Conservation (phyloP, 2,113 vertebrate species). For the Clarias magur region DNA sequence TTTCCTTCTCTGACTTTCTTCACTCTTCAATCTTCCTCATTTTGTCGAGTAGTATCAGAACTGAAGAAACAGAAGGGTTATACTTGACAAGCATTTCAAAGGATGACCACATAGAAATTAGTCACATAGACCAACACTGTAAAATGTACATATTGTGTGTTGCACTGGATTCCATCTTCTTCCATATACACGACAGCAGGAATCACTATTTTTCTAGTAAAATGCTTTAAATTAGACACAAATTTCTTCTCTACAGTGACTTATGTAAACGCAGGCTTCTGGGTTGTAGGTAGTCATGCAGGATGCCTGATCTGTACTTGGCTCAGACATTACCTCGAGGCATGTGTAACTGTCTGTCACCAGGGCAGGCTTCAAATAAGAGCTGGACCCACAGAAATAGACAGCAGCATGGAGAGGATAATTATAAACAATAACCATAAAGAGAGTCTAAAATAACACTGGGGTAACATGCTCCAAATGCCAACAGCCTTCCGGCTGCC, state of each 20-base stretch:
- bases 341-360: conserved; percentile 54
- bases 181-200: not conserved
- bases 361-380: conserved; percentile 41
- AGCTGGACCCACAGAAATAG: conserved; percentile 49
- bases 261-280: conserved; percentile 33
- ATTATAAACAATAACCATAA: conserved; percentile 55
- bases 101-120: not conserved
- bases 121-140: no score
- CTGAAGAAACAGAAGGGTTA: not conserved
- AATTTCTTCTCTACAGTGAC: not conserved
- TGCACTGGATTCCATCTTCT: not conserved
- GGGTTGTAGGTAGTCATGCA: conserved; percentile 14
- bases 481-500: conserved; percentile 17
- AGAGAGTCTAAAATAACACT: conserved; percentile 51
- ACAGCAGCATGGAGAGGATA: conserved; percentile 40
- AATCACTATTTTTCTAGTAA: not conserved
- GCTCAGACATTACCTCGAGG: conserved; percentile 42
- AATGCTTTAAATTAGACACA: not conserved
- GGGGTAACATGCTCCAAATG: conserved; percentile 48
- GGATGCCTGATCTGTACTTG: conserved; percentile 48
- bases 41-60: not conserved
- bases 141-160: not conserved
- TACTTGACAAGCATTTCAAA: not conserved
- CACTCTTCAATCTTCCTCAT: not conserved
- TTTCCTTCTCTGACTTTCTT: not conserved